These are phyloP conservation scores for Orius insidiosus DNA, from an alignment of 1,140 invertebrate species.

Conservation along the genomic window DNA sequence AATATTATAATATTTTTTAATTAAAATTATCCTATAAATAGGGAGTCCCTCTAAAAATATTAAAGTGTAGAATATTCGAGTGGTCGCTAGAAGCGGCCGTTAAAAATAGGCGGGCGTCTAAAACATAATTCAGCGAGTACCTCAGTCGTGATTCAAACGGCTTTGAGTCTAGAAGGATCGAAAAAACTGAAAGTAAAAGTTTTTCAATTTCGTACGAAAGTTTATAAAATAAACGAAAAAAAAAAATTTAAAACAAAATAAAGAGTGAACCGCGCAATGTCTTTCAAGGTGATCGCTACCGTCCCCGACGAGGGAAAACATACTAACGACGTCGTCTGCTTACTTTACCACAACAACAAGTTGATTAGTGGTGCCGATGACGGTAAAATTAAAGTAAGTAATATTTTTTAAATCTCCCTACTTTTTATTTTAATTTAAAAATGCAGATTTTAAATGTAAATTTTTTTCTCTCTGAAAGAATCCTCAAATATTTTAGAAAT, in stretches of 20 bases:
- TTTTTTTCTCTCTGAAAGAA: too few species aligned
- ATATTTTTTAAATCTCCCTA: background rate
- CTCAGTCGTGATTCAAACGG: too few species aligned
- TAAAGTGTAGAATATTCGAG: background rate
- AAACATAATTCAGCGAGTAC: too few species aligned
- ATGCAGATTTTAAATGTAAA: too few species aligned
- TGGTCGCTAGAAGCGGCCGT: too few species aligned
- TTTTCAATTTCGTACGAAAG: background rate
- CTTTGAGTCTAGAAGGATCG: background rate
- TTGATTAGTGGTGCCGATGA: constrained; percentile 30
- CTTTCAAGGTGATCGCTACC: constrained; percentile 16
- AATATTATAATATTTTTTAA: too few species aligned
- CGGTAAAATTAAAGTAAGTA: constrained; percentile 30
- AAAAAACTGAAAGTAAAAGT: background rate
- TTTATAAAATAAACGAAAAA: background rate
- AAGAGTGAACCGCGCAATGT: background rate
- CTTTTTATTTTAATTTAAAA: background rate
- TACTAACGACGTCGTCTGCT: constrained; percentile 25
- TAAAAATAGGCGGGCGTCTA: too few species aligned
- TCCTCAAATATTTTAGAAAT: too few species aligned
- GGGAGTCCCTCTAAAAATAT: constrained; percentile 13
- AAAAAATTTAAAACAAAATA: background rate
- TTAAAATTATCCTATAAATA: constrained; percentile 8
- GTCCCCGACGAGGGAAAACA: constrained; percentile 26
- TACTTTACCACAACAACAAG: constrained; percentile 26